phyloP scores from a whole-genome alignment of 2,888 invertebrate species.

The Tipula lateralis region DNA sequence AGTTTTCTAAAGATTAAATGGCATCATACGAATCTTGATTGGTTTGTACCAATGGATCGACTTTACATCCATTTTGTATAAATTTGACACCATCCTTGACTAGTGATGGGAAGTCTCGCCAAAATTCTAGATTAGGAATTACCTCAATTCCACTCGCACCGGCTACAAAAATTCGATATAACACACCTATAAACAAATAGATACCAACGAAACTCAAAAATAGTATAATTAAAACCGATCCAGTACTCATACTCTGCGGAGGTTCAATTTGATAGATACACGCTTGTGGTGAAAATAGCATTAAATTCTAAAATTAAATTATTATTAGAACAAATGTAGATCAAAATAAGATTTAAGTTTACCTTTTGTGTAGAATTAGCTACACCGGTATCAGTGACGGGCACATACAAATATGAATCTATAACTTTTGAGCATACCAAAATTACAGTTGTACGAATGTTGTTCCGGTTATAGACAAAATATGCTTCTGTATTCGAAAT shows the following conservation, averaged over 20 bases:
- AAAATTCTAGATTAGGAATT: constrained; percentile 69
- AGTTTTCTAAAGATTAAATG: constrained; percentile 33
- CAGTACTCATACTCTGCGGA: constrained; percentile 39
- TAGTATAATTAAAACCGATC: constrained; percentile 60
- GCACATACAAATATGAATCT: constrained; percentile 3
- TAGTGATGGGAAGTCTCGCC: constrained; percentile 64
- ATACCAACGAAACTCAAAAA: constrained; percentile 55
- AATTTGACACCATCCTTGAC: constrained; percentile 46
- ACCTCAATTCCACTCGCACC: constrained; percentile 69
- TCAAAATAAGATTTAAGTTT: background rate
- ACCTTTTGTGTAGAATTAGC: background rate
- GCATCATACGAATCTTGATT: constrained; percentile 36
- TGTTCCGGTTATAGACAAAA: background rate
- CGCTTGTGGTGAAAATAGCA: constrained; percentile 20
- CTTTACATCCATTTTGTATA: constrained; percentile 36
- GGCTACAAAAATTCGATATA: constrained; percentile 60
- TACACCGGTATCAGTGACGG: background rate
- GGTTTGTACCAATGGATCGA: background rate
- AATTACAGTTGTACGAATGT: background rate
- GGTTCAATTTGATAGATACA: background rate
- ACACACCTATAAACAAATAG: constrained; percentile 63
- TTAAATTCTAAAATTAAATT: constrained; percentile 6
- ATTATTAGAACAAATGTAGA: background rate
- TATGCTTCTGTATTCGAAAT: constrained; percentile 5
- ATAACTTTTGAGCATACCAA: background rate